Evolutionary conservation across 2,113 vertebrate species (phyloP), one percentile per base, ranked within the genome.

Genomic region (Indicator indicator): DNA sequence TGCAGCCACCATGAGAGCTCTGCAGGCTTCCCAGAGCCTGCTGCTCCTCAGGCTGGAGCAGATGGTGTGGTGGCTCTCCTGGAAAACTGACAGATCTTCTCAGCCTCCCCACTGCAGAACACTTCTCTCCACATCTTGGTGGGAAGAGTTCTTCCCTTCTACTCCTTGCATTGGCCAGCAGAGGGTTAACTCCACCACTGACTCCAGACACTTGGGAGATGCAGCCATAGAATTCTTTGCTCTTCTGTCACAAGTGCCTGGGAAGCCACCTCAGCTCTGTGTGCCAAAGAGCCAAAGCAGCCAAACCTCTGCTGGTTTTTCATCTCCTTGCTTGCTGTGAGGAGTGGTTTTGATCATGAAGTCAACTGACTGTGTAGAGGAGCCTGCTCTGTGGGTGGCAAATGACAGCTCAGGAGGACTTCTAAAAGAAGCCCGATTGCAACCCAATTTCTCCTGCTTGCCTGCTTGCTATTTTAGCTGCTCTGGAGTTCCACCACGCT

Each of bases 51-150:
- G 55, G 91, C 76, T 6, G 80, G 76, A 90, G 89, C 94, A 95
- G 95, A 94, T 93, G 95, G 94, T 5, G 3, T 4, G 76, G 89
- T 5, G 65, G 90, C 40, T 56, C 60, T 65, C 83, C 68, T 95
- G 95, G 94, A 95, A 80, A 54, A 4, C 86, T 93, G 95, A 88
- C 93, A 96, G 69, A 72, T 88, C 10, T 60, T 86, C 85, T 11
- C 83, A 87, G 78, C 71, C 75, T 88, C 71, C 64, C 86, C 71
- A n/a, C 40, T 36, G 83, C 86, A 78, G 30, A 3, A 48, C 16
- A 12, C 70, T 91, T 9, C n/a, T 30, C 78, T 64, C 42, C 67
- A n/a, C 58, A 3, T 80, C 40, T 21, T 27, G 13, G 30, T 21
- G 1, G 5, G 36, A 42, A 17, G 23, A n/a, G 60, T 64, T 80